Evolutionary conservation across 2,888 invertebrate genomes (phyloP), one percentile per base, ranked within the genome.

Genomic region (Tridacna crocea): DNA sequence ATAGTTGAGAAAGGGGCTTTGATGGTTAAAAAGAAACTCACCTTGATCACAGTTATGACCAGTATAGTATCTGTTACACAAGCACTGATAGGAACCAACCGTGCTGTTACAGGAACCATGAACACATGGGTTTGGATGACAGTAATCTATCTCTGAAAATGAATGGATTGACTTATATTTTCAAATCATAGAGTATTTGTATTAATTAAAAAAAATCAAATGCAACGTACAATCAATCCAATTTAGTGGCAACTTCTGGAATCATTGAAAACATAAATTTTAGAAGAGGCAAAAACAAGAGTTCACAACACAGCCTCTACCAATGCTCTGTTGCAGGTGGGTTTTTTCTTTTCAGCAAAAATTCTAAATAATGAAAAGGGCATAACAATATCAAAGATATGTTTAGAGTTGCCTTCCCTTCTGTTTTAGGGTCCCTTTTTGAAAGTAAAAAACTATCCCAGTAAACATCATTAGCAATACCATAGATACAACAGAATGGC

Each of bases 21-120:
- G 36, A 36, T 36, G 8, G 2, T 36, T 36, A 36, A 2, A 36
- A 36, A 8, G 8, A 36, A 36, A 36, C 36, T 24, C 22, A 61
- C 61, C 61, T 61, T n/a, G n/a, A 24, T 66, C 66, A 66, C 66
- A 66, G n/a, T 66, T 46, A 6, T 15, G 15, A 11, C 66, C 66
- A 66, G 36, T 66, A 66, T 66, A 66, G 27, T 19, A 36, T 10
- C 47, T 46, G 46, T 46, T 36, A 46, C 66, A 66, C 11, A 46
- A 10, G 46, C 66, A 66, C 17, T n/a, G 36, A 46, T 66, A 66
- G 13, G 66, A 66, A 66, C 47, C 66, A 66, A 8, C n/a, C 15
- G 0, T 13, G 46, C 46, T 46, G 6, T 15, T 66, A 66, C 66
- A 66, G 36, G 27, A n/a, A 46, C 66, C 66, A 22, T 66, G 46